phyloP scores from a whole-genome alignment of 2,888 invertebrate species.

The Brachypalpus laphriformis region DNA sequence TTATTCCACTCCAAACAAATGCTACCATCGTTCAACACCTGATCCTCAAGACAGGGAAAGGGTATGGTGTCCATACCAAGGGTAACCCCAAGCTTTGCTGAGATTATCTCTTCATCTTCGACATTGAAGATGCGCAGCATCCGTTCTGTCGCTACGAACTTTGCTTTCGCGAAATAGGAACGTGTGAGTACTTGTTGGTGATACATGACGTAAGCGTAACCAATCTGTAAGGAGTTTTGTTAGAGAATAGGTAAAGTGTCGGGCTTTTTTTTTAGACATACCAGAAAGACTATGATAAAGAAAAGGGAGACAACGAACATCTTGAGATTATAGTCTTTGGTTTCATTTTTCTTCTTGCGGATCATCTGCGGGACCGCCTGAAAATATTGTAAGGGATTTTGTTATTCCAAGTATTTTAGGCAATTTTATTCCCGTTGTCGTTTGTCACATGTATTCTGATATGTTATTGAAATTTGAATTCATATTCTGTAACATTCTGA shows the following conservation, averaged over 20 bases:
- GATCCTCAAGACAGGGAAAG: slow-evolving; percentile 87
- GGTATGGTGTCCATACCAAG: slow-evolving; percentile 86
- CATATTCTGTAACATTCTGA: too few species aligned
- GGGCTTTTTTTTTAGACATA: slow-evolving; percentile 75
- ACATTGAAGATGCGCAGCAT: slow-evolving; percentile 89
- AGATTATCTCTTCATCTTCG: slow-evolving; percentile 88
- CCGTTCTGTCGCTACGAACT: slow-evolving; percentile 91
- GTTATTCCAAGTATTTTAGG: too few species aligned
- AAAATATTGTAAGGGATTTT: slow-evolving; percentile 64
- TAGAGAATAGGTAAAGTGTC: not conserved
- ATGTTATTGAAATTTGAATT: too few species aligned
- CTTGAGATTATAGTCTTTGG: slow-evolving; percentile 90
- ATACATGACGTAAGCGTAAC: slow-evolving; percentile 92
- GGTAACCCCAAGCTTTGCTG: slow-evolving; percentile 86
- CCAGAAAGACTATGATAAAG: slow-evolving; percentile 90
- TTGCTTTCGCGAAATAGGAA: slow-evolving; percentile 92
- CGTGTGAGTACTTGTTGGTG: slow-evolving; percentile 91
- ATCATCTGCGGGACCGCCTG: slow-evolving; percentile 90
- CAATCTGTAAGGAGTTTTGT: slow-evolving; percentile 83
- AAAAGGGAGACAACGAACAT: slow-evolving; percentile 92
- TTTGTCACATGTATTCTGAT: not conserved
- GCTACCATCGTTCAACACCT: slow-evolving; percentile 85
- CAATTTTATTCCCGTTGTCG: too few species aligned
- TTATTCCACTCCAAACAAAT: slow-evolving; percentile 93
- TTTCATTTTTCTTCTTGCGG: slow-evolving; percentile 87